Evolutionary conservation across 1,140 invertebrate genomes (phyloP).

Genomic region (Lepidotrigona ventralis): DNA sequence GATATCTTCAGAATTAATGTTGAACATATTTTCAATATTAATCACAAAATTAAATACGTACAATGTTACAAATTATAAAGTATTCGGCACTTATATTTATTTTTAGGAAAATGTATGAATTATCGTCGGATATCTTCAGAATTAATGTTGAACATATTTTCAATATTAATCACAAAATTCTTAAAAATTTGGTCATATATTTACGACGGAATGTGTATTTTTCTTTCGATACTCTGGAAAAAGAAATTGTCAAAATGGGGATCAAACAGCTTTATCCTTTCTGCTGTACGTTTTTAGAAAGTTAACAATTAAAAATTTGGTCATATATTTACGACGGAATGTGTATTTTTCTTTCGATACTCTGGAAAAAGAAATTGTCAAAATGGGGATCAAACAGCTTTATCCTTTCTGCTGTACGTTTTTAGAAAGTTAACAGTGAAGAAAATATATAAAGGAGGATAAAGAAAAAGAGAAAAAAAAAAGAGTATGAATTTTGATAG

Average conservation of each 20-base stretch:
- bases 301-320: background rate
- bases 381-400: background rate
- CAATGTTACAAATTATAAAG: background rate
- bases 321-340: background rate
- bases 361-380: background rate
- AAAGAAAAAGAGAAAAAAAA: conserved; percentile 9
- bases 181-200: background rate
- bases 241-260: background rate
- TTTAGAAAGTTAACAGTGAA: background rate
- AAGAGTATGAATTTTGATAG: conserved; percentile 26
- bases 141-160: background rate
- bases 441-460: background rate
- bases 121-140: background rate
- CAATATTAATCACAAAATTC: background rate
- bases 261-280: background rate
- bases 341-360: conserved; percentile 15
- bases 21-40: background rate
- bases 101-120: background rate
- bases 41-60: background rate
- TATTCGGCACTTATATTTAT: background rate
- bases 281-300: background rate
- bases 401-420: background rate
- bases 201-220: conserved; percentile 2
- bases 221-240: background rate
- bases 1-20: background rate